phyloP scores from a whole-genome alignment of 2,113 vertebrate species.

The Pimephales promelas region DNA sequence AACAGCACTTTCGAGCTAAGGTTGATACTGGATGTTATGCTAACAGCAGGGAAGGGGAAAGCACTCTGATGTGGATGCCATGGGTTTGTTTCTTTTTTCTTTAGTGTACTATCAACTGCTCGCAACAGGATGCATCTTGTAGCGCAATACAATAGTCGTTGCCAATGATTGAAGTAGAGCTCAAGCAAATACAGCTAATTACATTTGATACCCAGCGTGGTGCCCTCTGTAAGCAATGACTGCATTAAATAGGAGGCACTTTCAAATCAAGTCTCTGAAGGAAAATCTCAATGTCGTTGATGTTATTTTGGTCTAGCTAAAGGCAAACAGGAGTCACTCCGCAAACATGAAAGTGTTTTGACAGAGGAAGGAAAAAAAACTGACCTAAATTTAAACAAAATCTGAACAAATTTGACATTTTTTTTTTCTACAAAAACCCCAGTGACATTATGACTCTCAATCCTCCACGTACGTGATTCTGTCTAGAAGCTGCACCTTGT shows the following conservation, averaged over 20 bases:
- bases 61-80: background rate
- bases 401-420: conserved; percentile 7
- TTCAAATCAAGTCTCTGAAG: conserved; percentile 31
- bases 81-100: background rate
- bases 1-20: conserved; percentile 16
- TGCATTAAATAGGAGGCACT: background rate
- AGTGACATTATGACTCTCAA: background rate
- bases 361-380: background rate
- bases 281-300: conserved; percentile 2
- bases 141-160: conserved; percentile 40
- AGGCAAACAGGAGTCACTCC: background rate
- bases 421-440: background rate
- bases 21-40: background rate
- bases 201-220: conserved; percentile 21
- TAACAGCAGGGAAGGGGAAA: background rate
- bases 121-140: background rate
- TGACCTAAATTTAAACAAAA: background rate
- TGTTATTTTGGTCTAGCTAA: conserved; percentile 8
- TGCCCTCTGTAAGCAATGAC: conserved; percentile 18
- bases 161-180: conserved; percentile 46
- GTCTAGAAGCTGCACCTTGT: conserved; percentile 18
- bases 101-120: background rate
- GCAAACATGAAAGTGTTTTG: conserved; percentile 15
- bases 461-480: background rate
- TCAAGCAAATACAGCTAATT: conserved; percentile 47